Evolutionary conservation across 2,888 invertebrate genomes (phyloP), one percentile per base, ranked within the genome.

Genomic region (Bellardia bayeri): DNA sequence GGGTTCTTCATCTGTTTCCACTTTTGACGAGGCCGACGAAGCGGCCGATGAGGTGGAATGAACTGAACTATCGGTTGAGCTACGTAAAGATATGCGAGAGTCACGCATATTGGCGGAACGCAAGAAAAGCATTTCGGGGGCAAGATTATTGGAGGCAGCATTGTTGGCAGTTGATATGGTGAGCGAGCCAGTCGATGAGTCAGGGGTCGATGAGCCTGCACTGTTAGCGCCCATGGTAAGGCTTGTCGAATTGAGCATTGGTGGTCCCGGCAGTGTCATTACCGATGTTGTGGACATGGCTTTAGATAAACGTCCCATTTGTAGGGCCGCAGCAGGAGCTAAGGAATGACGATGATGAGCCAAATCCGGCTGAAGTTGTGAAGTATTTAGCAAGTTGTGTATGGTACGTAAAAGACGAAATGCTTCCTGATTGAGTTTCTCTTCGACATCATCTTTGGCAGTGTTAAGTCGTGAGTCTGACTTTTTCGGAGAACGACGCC

Each of bases 361-460:
- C 56, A 96, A 91, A 89, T 95, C 95, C 2, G 96, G 96, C 90
- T 96, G 96, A 89, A 95, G 95, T 88, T 95, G 95, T 87, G 94
- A 94, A 85, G 95, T 96, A 89, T 94, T 94, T 86, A 96, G 91
- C 81, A 96, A 92, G 49, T 96, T 96, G 89, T 96, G 95, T 74
- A 96, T 95, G 37, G 96, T 96, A 88, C 96, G 94, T 90, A 95
- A 94, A 85, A 96, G 93, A 80, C 96, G 94, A 90, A 95, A 96
- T 2, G 96, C 96, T 92, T 96, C 96, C 90, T 95, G 95, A 0
- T 95, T 95, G 37, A 96, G 92, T 91, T 96, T 96, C 87, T 96
- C 95, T 2, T 95, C 95, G 37, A 88, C 23, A 95, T 96, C 90
- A 94, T 94, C 92, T 94, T 94, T 90, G 94, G 84, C 83, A 63